Percentiles rank a stretch among this genome's conserved stretches.
phyloP scores from a whole-genome alignment of 2,888 invertebrate species.

The Thera britannica region DNA sequence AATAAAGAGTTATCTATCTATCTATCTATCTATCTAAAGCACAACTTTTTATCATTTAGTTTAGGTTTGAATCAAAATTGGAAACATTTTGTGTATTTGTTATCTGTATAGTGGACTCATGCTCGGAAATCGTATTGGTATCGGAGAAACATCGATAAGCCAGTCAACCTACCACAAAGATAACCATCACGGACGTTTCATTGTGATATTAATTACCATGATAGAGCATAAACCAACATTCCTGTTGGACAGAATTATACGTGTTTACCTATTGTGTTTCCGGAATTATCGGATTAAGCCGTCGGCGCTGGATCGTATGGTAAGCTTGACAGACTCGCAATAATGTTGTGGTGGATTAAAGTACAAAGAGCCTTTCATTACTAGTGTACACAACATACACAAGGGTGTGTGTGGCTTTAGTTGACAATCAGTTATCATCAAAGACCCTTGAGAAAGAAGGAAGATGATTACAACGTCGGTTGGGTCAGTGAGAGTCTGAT shows the following conservation, averaged over 20 bases:
- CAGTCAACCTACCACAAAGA: slow-evolving; percentile 23
- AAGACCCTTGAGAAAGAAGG: too few relatives aligned
- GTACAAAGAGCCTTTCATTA: slow-evolving; percentile 19
- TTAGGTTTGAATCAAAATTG: too few relatives aligned
- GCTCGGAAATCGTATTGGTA: background rate
- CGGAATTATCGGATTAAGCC: slow-evolving; percentile 49
- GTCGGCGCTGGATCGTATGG: slow-evolving; percentile 41
- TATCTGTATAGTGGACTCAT: too few relatives aligned
- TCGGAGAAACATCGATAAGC: background rate
- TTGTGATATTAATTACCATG: slow-evolving; percentile 32
- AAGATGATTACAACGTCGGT: too few relatives aligned
- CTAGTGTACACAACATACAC: background rate
- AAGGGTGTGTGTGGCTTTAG: background rate
- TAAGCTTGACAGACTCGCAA: slow-evolving; percentile 34
- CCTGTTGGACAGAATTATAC: slow-evolving; percentile 28
- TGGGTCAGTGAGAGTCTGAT: too few relatives aligned
- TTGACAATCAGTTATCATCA: too few relatives aligned
- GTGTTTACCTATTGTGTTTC: slow-evolving; percentile 49
- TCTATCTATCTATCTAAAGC: too few relatives aligned
- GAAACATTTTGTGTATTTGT: too few relatives aligned
- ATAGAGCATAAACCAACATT: slow-evolving; percentile 20
- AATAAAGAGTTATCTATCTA: too few relatives aligned
- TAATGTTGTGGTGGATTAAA: slow-evolving; percentile 34
- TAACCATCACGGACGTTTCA: slow-evolving; percentile 19
- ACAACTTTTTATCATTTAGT: too few relatives aligned